These are phyloP conservation scores for Blennius ocellaris DNA, from an alignment of 2,113 vertebrate species.

Conservation along the genomic window DNA sequence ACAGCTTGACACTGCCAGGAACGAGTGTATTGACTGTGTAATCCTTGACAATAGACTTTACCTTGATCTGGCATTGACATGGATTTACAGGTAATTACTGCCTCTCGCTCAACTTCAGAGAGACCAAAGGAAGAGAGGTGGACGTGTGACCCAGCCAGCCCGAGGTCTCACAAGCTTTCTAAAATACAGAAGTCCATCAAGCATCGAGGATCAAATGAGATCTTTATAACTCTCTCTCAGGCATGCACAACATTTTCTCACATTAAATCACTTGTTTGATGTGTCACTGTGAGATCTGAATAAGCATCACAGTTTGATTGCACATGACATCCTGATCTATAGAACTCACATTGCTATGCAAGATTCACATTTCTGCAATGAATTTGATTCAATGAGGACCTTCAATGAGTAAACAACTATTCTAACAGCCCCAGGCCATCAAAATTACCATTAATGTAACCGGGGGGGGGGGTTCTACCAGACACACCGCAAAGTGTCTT, in stretches of 20 bases:
- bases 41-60: conserved; percentile 70
- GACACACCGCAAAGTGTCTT: too few species aligned
- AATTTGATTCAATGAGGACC: too few species aligned
- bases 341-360: too few species aligned
- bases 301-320: not conserved
- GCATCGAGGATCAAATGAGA: not conserved
- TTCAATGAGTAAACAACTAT: too few species aligned
- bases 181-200: not conserved
- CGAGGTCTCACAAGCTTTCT: not conserved
- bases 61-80: conserved; percentile 68
- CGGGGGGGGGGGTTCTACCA: too few species aligned
- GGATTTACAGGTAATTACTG: conserved; percentile 71
- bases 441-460: too few species aligned
- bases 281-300: not conserved
- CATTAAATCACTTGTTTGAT: not conserved
- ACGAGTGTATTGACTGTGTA: conserved; percentile 59
- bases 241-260: conserved; percentile 3
- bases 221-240: not conserved
- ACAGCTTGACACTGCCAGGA: conserved; percentile 25
- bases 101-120: conserved; percentile 13
- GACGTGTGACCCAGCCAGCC: not conserved
- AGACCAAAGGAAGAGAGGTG: conserved; percentile 1
- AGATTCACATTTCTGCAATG: too few species aligned
- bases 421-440: too few species aligned
- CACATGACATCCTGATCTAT: too few species aligned